phyloP scores from a whole-genome alignment of 23 tunicate species.

The Trididemnum clinides region DNA sequence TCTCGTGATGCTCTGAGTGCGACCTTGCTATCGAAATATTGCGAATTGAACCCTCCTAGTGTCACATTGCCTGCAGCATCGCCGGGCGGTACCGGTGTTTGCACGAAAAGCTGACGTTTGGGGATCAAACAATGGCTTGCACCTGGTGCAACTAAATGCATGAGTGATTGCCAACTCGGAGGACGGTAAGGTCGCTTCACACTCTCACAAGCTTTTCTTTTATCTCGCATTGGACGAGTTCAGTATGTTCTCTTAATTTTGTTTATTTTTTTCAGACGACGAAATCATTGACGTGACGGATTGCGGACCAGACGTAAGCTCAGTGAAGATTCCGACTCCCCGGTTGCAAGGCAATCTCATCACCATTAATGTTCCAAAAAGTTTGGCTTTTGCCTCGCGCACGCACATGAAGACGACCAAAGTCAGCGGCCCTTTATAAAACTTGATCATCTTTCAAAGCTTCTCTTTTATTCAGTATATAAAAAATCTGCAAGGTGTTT shows the following conservation, averaged over 20 bases:
- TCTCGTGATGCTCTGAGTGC: too few relatives aligned
- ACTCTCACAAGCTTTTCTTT: neutral
- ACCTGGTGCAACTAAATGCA: too few relatives aligned
- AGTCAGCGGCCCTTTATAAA: slow-evolving; percentile 11
- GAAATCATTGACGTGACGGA: slow-evolving; percentile 74
- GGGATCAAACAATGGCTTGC: too few relatives aligned
- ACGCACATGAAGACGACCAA: neutral
- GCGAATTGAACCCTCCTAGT: too few relatives aligned
- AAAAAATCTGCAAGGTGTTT: neutral
- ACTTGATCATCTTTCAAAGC: neutral
- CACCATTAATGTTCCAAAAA: slow-evolving; percentile 69
- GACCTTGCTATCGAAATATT: too few relatives aligned
- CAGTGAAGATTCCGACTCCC: slow-evolving; percentile 17
- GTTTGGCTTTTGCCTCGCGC: slow-evolving; percentile 31
- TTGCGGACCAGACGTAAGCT: slow-evolving; percentile 33
- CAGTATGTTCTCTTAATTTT: neutral
- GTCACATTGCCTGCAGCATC: too few relatives aligned
- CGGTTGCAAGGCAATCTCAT: slow-evolving; percentile 47
- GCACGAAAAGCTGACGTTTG: too few relatives aligned
- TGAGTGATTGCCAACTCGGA: too few relatives aligned
- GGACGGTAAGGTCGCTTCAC: neutral
- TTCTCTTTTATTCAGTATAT: neutral
- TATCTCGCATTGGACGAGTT: neutral
- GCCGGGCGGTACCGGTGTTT: too few relatives aligned
- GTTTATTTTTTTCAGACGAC: slow-evolving; percentile 35